Evolutionary conservation across 1,140 invertebrate genomes (phyloP), one percentile per base, ranked within the genome.

Genomic region (Heliothis virescens): DNA sequence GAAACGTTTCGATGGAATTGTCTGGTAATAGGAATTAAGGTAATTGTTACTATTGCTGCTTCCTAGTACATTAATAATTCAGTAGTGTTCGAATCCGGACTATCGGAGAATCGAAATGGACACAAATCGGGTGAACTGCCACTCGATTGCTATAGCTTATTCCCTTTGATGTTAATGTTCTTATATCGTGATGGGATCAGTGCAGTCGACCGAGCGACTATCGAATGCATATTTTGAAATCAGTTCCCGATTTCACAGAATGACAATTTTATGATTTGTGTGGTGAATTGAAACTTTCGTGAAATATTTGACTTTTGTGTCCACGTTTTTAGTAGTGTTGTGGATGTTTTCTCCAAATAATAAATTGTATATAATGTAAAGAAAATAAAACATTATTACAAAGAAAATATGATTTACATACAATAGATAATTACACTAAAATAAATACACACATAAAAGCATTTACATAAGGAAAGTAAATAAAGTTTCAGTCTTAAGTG

Each of bases 91-190:
- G 13, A 5, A 53, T 12, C 2, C 60, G 47, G 41, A 52, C 50
- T 53, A 53, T 71, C 7, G 26, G 60, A 53, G 59, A 76, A 76
- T 15, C 52, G 74, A 29, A 65, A 76, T 53, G 60, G 74, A 63
- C 48, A 76, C 59, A 65, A 63, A 76, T 74, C 47, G 72, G 60
- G 15, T 53, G 59, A 55, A 57, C 55, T n/a, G 11, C 5, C 9
- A n/a, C 11, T 26, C 15, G n/a, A 55, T 41, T 34, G 60, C 48
- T 63, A 76, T 65, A 47, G 60, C 26, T 76, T 26, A 65, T 76
- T 60, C 34, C 48, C 60, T 76, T 76, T 76, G 74, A 76, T 76
- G 60, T 76, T 63, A 71, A 71, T 53, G 50, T 34, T 76, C 47
- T 53, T 41, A 65, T 76, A 65, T 65, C 48, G 74, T 65, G 59